Base-by-base conservation (phyloP, 2,797 vertebrate genomes). In the Australoheros facetus region DNA sequence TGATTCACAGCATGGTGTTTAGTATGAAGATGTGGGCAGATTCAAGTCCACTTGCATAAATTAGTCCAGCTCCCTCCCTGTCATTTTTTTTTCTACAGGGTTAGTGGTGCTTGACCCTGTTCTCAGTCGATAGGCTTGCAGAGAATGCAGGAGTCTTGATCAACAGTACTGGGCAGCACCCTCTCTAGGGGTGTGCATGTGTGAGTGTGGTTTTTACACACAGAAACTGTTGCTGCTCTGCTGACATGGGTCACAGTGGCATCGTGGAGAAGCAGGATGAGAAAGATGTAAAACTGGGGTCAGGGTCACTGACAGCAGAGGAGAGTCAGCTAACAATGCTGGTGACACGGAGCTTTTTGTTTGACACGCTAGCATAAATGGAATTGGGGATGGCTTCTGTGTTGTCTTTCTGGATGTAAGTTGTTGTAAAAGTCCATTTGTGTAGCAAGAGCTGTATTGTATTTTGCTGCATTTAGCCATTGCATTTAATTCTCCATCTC, bases 1-100 rank as follows among this genome's bases (percentile, higher is more conserved):
- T 87, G 90, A 91, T 84, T 87, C 91, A 76, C 91, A 91, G 91
- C 84, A 9, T 90, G 91, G 79, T 32, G 79, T 85, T 83, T 70
- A 79, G 78, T 60, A 76, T 57, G 81, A 83, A 82, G 85, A 85
- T 62, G 79, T 80, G 80, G 77, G 79, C 83, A 78, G 83, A 83
- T 85, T 89, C 53, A 85, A 80, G 75, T 83, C 84, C 75, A 55
- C 58, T 42, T 64, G 80, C 81, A 91, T 84, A 82, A 88, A 89
- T 92, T 89, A 83, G 39, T 74, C 62, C 58, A 54, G 48, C 21
- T 66, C 76, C 23, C 56, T 69, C 54, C 21, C 51, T 85, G 85
- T 87, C 80, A 70, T 77, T 16, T 54, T 55, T 14, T 69, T 64
- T 73, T 72, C 48, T 32, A 34, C 77, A 39, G 83, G 73, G 81